Evolutionary conservation across 1,140 invertebrate genomes (phyloP), one percentile per base, ranked within the genome.

Genomic region (Eubasilissa regina): DNA sequence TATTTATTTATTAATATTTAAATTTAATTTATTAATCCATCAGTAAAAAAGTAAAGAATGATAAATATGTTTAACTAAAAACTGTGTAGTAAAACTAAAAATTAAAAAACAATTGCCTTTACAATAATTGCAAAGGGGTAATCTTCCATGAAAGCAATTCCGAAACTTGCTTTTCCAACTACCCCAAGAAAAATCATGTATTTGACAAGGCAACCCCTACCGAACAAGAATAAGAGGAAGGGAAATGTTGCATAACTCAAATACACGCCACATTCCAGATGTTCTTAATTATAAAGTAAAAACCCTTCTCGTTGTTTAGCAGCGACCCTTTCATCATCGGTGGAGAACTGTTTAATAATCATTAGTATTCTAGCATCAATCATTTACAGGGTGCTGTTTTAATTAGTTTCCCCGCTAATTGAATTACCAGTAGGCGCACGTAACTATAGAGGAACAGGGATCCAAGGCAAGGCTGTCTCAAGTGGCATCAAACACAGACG

Each of bases 311-410:
- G 73, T 73, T 79, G 56, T 76, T 58, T 64, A 21, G 53, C 15
- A 73, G 11, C 48, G 25, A 76, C 77, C 80, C 80, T 78, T 78
- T 81, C 79, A 80, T 80, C 79, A 77, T 60, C 51, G 48, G 44
- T 12, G 35, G n/a, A 73, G 77, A 77, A 70, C 78, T 80, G 76
- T 82, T 82, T 80, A 80, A 80, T 80, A 82, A 82, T 82, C 78
- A 82, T 82, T 82, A 82, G 81, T 80, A 78, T 80, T 78, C 78
- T 62, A 76, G 76, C 81, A 82, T 82, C 81, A 82, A 82, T 82
- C 81, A 82, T 80, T 82, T 73, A 82, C 81, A 75, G 81, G 78
- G 81, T 12, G 78, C 81, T 62, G 76, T 80, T 82, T 82, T 82
- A 80, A 82, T 82, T 82, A 82, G 81, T 78, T 80, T 78, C 78